Conservation (phyloP, 2,888 invertebrate genomes). For the Cinara cedri region DNA sequence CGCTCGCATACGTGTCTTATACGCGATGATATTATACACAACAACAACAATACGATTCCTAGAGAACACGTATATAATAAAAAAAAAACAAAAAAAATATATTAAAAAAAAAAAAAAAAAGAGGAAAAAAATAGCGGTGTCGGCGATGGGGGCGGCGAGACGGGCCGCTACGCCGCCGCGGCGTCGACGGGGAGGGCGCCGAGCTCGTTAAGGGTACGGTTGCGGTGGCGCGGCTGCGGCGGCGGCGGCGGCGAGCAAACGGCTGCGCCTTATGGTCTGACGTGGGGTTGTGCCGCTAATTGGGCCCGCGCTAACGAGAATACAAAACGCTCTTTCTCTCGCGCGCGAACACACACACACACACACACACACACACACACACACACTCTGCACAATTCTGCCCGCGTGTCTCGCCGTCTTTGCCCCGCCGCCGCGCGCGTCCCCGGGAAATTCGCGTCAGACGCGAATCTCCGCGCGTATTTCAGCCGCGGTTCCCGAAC, state of each 20-base stretch:
- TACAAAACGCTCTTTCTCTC: conserved; percentile 36
- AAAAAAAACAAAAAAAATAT: conserved; percentile 26
- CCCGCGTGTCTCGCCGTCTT: neutral
- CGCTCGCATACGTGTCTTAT: too few relatives aligned
- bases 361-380: neutral
- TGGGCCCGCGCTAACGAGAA: conserved; percentile 55
- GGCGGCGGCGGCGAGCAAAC: conserved; percentile 27
- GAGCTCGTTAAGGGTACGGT: conserved; percentile 55
- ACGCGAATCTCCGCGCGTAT: conserved; percentile 4
- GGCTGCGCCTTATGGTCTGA: conserved; percentile 57
- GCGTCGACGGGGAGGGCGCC: neutral
- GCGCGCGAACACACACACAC: neutral
- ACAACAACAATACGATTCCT: conserved; percentile 5
- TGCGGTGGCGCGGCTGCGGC: conserved; percentile 15
- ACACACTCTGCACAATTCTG: neutral
- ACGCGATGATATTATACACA: too few relatives aligned
- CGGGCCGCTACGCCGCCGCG: too few relatives aligned
- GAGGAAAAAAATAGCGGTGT: neutral
- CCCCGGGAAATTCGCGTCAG: conserved; percentile 8
- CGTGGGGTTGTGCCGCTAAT: conserved; percentile 51
- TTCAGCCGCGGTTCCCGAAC: neutral
- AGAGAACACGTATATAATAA: conserved; percentile 16
- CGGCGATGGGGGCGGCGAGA: neutral
- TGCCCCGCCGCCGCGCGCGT: neutral
- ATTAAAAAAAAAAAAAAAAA: neutral